These are phyloP conservation scores for Agelastica alni DNA, from an alignment of 2,888 invertebrate genomes.

Conservation along the genomic window DNA sequence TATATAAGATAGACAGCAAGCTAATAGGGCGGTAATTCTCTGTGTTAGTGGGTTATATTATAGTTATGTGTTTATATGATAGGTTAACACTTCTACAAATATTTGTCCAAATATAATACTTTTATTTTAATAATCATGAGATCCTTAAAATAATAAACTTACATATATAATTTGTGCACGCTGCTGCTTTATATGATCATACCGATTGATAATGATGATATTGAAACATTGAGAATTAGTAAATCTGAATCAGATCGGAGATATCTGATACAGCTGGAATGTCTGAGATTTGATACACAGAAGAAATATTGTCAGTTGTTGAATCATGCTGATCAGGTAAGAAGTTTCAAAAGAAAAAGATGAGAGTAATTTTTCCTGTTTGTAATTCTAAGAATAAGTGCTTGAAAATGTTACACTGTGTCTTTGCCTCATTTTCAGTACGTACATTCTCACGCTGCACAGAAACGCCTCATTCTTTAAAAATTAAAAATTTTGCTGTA, in stretches of 20 bases:
- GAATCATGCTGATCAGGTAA: slow-evolving; percentile 24
- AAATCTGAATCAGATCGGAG: slow-evolving; percentile 14
- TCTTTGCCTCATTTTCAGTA: no score
- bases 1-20: no score
- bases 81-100: no score
- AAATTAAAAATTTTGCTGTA: no score
- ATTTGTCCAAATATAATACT: not conserved
- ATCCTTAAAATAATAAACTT: no score
- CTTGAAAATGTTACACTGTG: not conserved
- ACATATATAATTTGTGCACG: not conserved
- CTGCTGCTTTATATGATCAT: not conserved
- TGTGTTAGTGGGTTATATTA: no score
- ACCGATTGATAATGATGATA: slow-evolving; percentile 22
- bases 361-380: not conserved
- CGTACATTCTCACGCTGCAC: no score
- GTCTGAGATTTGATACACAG: slow-evolving; percentile 16
- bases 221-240: slow-evolving; percentile 24
- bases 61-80: no score
- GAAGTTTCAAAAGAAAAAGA: not conserved
- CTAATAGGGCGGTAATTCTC: no score
- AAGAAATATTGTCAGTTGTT: slow-evolving; percentile 20
- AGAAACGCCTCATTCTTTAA: no score
- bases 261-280: slow-evolving; percentile 19
- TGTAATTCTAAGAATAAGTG: not conserved
- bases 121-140: no score